Percentiles rank a stretch among this genome's conserved stretches.
Evolutionary conservation across 2,888 invertebrate species (phyloP).

Genomic region (Mimachlamys varia): DNA sequence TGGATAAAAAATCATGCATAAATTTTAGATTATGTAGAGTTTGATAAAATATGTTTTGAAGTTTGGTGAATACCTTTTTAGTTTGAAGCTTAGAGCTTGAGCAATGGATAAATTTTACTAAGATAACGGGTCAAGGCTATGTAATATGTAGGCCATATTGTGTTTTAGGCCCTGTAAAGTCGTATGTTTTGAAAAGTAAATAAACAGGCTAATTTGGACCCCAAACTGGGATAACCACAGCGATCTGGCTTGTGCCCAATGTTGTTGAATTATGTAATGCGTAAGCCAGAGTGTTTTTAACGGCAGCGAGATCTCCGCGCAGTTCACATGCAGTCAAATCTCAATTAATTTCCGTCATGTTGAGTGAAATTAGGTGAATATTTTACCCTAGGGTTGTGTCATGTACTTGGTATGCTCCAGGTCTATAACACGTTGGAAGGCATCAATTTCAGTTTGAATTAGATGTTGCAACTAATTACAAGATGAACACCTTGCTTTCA

Average conservation of each 20-base stretch:
- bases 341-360: background rate
- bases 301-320: background rate
- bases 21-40: background rate
- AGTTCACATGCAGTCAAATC: background rate
- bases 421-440: background rate
- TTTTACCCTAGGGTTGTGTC: background rate
- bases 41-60: background rate
- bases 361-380: background rate
- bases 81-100: too few species aligned
- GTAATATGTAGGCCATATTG: background rate
- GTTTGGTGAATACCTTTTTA: too few species aligned
- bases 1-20: background rate
- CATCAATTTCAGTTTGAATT: background rate
- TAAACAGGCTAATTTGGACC: conserved; percentile 9
- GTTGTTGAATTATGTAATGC: background rate
- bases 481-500: background rate
- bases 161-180: background rate
- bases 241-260: background rate
- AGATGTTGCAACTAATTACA: background rate
- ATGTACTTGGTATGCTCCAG: background rate
- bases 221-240: background rate
- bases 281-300: background rate
- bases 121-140: background rate
- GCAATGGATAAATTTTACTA: too few species aligned
- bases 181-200: background rate